Conservation (phyloP, 2,113 vertebrate species). For the Ginglymostoma cirratum region DNA sequence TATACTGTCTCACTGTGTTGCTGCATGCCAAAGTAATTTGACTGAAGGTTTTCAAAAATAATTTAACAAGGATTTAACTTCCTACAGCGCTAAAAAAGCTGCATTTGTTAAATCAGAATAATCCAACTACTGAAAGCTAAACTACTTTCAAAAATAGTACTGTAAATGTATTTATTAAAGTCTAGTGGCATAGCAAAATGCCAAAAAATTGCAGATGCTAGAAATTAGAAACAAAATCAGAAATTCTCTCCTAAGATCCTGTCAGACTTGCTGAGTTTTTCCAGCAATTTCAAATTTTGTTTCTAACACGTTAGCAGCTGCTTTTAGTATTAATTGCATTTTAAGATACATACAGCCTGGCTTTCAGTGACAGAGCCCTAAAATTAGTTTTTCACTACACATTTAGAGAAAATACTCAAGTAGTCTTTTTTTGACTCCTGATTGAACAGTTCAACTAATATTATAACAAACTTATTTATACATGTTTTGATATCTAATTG, state of each 20-base stretch:
- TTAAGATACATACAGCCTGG: not conserved
- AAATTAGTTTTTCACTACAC: not conserved
- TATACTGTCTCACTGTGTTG: not conserved
- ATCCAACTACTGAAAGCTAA: not conserved
- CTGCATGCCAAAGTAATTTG: not conserved
- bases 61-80: conserved; percentile 1
- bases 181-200: not conserved
- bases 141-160: not conserved
- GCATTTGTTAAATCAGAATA: not conserved
- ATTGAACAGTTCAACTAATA: not conserved
- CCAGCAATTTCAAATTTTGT: no score
- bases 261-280: no score
- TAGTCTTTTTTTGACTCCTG: not conserved
- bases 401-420: not conserved
- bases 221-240: no score
- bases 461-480: not conserved
- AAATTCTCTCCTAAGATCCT: no score
- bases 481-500: not conserved
- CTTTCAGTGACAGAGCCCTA: not conserved
- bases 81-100: not conserved
- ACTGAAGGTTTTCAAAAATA: not conserved
- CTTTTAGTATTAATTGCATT: not conserved
- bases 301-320: not conserved
- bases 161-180: conserved; percentile 4
- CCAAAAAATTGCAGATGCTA: no score